phyloP scores from a whole-genome alignment of 2,113 vertebrate species.

The Falcunculus frontatus region DNA sequence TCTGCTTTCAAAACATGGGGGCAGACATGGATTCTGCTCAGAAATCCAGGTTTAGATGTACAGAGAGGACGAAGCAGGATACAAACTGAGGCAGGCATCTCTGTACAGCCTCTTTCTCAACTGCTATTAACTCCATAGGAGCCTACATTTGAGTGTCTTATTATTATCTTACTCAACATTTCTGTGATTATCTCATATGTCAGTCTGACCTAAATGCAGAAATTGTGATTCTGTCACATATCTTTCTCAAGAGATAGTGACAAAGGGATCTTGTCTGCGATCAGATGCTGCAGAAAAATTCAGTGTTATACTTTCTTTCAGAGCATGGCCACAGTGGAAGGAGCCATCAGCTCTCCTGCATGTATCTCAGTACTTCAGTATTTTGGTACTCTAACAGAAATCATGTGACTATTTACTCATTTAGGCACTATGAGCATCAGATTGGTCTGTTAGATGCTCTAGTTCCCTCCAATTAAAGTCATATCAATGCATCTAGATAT shows the following conservation, averaged over 20 bases:
- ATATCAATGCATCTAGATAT: background rate
- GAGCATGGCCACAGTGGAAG: background rate
- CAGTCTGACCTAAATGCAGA: background rate
- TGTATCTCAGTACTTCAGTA: background rate
- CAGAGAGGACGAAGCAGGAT: background rate
- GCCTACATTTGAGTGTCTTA: background rate
- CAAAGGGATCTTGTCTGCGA: background rate
- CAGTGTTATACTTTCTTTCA: background rate
- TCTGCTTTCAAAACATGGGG: background rate
- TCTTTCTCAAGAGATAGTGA: background rate
- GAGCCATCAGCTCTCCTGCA: background rate
- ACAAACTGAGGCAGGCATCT: background rate
- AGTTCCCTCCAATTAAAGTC: background rate
- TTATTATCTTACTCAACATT: background rate
- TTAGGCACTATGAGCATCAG: background rate
- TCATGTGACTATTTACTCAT: background rate
- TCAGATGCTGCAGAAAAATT: background rate
- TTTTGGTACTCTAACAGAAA: background rate
- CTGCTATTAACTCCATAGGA: background rate
- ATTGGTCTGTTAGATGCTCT: background rate
- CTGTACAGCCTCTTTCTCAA: background rate
- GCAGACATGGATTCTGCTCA: background rate
- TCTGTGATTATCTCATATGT: background rate
- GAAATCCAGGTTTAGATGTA: background rate
- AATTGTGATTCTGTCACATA: background rate